phyloP scores from a whole-genome alignment of 1,140 invertebrate species.

The Caerostris extrusa region DNA sequence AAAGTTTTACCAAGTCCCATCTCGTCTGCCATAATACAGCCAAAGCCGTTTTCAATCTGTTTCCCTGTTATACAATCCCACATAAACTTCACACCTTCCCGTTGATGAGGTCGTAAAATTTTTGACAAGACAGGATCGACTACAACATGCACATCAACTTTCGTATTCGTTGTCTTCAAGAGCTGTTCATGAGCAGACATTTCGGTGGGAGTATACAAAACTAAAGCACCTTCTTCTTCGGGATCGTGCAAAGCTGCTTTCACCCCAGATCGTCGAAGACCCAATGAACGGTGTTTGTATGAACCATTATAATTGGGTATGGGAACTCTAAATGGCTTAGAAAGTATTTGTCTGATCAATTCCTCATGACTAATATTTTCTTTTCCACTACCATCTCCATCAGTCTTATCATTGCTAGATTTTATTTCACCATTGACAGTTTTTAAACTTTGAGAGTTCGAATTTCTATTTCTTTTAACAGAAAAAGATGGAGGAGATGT shows the following conservation, averaged over 20 bases:
- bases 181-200: constrained; percentile 88
- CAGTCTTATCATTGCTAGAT: neutral
- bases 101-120: constrained; percentile 94
- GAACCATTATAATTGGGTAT: constrained; percentile 92
- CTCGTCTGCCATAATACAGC: constrained; percentile 99
- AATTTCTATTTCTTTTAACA: constrained; percentile 80
- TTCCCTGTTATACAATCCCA: constrained; percentile 98
- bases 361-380: constrained; percentile 85
- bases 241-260: constrained; percentile 95
- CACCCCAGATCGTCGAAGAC: constrained; percentile 87
- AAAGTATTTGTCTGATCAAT: constrained; percentile 90
- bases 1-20: constrained; percentile 98
- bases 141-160: constrained; percentile 90
- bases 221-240: constrained; percentile 94
- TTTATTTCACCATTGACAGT: constrained; percentile 10
- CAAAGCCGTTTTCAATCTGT: constrained; percentile 92
- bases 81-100: constrained; percentile 99
- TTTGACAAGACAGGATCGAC: constrained; percentile 85
- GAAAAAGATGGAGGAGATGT: constrained; percentile 78
- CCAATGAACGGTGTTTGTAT: constrained; percentile 86
- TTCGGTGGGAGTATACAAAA: constrained; percentile 91
- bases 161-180: constrained; percentile 95
- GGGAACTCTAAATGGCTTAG: constrained; percentile 96
- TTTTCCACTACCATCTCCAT: constrained; percentile 14
- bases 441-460: constrained; percentile 66